Base-by-base conservation (phyloP, 2,888 invertebrate species). In the Eremobia ochroleuca region DNA sequence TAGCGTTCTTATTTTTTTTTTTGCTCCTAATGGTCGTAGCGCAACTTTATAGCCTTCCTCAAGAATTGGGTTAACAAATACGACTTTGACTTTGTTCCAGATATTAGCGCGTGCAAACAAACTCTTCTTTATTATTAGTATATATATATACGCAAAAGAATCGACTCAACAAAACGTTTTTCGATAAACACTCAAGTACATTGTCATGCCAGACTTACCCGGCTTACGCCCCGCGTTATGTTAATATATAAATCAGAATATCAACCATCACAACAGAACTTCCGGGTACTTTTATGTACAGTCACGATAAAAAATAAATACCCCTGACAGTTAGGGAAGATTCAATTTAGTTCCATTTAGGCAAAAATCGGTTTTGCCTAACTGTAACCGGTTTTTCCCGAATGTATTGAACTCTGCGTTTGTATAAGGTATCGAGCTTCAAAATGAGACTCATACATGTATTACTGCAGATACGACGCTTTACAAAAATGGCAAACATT, bases 141-240 rank as follows among this genome's bases (percentile, higher is more conserved):
- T 52, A 25, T 8, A n/a, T 55, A n/a, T 58, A 43, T 31, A 21
- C 34, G 43, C n/a, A 58, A 43, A 31, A 8, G 21, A 34, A 73
- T n/a, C 72, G 5, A 34, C 5, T 72, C n/a, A 9, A 34, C 5
- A 71, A n/a, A 72, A 72, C 5, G 43, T 43, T n/a, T 72, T 13
- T 34, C 9, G 18, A 67, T 34, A 34, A 46, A 28, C 28, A 46
- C 34, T 37, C 34, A 25, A 28, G 9, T 69, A 28, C 43, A 15
- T 73, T 18, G 9, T 4, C 49, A 49, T 61, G 34, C 15, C 59
- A 15, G 46, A 49, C 15, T 11, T 37, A 25, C 11, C 37, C 37
- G 28, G 37, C 25, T 52, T 37, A 70, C 46, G 46, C 46, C 70
- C 58, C 25, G 46, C 40, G 25, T 72, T 40, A 34, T n/a, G n/a